These are phyloP conservation scores for Epizoanthus ramosus DNA, from an alignment of 92 coral and sea anemone genomes.

Conservation along the genomic window DNA sequence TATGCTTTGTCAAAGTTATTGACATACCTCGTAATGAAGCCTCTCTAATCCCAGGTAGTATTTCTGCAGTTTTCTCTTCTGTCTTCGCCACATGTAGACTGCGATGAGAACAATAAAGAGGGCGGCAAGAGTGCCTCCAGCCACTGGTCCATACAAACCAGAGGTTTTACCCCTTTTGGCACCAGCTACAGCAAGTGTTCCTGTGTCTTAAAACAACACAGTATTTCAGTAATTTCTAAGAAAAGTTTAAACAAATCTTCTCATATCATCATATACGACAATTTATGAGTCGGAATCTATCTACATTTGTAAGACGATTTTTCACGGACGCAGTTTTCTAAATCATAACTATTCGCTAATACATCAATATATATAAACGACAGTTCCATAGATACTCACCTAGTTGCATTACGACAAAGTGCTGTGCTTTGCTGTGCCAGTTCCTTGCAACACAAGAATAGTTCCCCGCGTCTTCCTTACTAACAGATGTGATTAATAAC, in stretches of 20 bases:
- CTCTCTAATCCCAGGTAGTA: slow-evolving; percentile 62
- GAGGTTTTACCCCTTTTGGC: slow-evolving; percentile 19
- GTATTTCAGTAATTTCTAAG: no score
- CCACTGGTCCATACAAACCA: slow-evolving; percentile 54
- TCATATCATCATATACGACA: no score
- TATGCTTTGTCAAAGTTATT: no score
- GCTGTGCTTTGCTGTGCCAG: slow-evolving; percentile 18
- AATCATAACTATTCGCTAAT: no score
- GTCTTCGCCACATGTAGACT: slow-evolving; percentile 57
- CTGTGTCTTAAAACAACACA: neutral
- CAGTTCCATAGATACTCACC: neutral
- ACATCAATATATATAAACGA: no score
- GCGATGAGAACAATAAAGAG: slow-evolving; percentile 46
- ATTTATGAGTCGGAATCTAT: no score
- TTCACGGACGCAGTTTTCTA: no score
- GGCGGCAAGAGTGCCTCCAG: slow-evolving; percentile 52
- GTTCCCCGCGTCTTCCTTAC: slow-evolving; percentile 59
- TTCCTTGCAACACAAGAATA: slow-evolving; percentile 76
- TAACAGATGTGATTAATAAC: slow-evolving; percentile 42
- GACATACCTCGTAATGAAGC: slow-evolving; percentile 66
- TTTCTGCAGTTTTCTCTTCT: slow-evolving; percentile 70
- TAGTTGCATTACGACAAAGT: slow-evolving; percentile 12
- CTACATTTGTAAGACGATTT: no score
- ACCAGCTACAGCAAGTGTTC: neutral
- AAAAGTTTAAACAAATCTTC: no score